These are phyloP conservation scores for Drosophila mimetica DNA, from an alignment of 2,888 invertebrate genomes.

Conservation along the genomic window DNA sequence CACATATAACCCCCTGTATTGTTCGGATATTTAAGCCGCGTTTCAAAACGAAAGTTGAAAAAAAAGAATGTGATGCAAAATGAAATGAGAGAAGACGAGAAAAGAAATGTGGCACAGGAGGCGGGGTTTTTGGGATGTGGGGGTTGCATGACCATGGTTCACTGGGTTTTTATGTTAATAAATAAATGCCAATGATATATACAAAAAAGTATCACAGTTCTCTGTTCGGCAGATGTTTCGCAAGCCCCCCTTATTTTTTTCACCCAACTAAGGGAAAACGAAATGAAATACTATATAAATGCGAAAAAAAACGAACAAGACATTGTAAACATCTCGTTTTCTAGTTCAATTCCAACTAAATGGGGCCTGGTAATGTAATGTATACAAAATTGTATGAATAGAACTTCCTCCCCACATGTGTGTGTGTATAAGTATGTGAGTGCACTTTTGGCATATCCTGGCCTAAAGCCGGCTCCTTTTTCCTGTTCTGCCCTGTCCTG, in stretches of 20 bases:
- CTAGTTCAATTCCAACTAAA: constrained; percentile 77
- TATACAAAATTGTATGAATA: constrained; percentile 52
- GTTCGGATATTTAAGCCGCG: constrained; percentile 48
- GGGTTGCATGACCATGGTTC: constrained; percentile 64
- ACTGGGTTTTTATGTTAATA: constrained; percentile 82
- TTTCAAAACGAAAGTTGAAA: constrained; percentile 62
- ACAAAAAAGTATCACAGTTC: constrained; percentile 16
- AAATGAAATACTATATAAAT: constrained; percentile 18
- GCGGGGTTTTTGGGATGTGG: background rate
- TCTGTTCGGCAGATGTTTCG: constrained; percentile 33
- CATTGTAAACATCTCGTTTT: constrained; percentile 65
- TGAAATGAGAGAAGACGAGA: constrained; percentile 47
- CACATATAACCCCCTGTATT: constrained; percentile 28
- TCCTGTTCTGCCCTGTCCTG: constrained; percentile 2
- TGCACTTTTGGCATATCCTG: constrained; percentile 33
- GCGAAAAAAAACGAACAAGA: constrained; percentile 27
- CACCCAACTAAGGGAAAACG: constrained; percentile 8
- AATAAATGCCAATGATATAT: constrained; percentile 63
- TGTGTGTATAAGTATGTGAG: background rate
- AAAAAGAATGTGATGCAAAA: constrained; percentile 35
- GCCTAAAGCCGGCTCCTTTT: constrained; percentile 27
- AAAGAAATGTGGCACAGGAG: constrained; percentile 56
- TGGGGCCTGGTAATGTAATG: constrained; percentile 69
- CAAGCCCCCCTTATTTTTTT: constrained; percentile 1
- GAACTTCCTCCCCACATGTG: constrained; percentile 12